Conservation (phyloP, 2,113 vertebrate species). For the Boulengeromyrus knoepffleri region DNA sequence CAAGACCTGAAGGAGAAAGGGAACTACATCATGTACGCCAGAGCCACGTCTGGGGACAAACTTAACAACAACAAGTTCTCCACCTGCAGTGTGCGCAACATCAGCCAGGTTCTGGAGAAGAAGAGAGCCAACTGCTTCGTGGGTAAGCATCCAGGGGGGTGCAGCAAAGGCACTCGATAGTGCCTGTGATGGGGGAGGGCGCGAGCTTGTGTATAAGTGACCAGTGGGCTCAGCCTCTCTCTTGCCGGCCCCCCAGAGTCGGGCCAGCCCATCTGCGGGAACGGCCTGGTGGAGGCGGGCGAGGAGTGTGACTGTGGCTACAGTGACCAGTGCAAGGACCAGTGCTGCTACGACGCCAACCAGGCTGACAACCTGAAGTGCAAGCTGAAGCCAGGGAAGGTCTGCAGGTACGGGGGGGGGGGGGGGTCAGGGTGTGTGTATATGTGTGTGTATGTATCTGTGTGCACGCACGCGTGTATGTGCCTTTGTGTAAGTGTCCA, state of each 20-base stretch:
- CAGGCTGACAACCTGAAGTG: conserved; percentile 85
- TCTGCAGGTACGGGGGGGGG: conserved; percentile 81
- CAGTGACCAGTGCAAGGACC: conserved; percentile 91
- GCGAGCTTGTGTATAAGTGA: neutral
- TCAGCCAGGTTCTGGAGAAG: conserved; percentile 96
- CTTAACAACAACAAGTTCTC: conserved; percentile 99
- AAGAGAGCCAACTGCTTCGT: conserved; percentile 95
- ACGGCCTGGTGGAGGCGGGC: conserved; percentile 89
- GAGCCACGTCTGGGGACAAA: conserved; percentile 95
- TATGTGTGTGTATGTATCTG: neutral
- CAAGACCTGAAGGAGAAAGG: conserved; percentile 95
- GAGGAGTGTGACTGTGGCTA: conserved; percentile 96
- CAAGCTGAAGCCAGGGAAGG: conserved; percentile 76
- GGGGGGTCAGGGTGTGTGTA: too few relatives aligned
- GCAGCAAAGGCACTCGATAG: neutral
- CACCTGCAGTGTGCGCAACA: conserved; percentile 89
- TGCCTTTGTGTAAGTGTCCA: neutral
- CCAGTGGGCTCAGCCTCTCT: neutral
- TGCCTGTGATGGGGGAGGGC: neutral
- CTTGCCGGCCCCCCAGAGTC: conserved; percentile 66
- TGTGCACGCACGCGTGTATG: neutral
- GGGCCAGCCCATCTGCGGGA: conserved; percentile 95
- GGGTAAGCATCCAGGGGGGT: conserved; percentile 62
- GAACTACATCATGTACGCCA: conserved; percentile 98
- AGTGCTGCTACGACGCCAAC: conserved; percentile 90